Conservation (phyloP, 2,888 invertebrate species). For the Drosophila meridionalis region DNA sequence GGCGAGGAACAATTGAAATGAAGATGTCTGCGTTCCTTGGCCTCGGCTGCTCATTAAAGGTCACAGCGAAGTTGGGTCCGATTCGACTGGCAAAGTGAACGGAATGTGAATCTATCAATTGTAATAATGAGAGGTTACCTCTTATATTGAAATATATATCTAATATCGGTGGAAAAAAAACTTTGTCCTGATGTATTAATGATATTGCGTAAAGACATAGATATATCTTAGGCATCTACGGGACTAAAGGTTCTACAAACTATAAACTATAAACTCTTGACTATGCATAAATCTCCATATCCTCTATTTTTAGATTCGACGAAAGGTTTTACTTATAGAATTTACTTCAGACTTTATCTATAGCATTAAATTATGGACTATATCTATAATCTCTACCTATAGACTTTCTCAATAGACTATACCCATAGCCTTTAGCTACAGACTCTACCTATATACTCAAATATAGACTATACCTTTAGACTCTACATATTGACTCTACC, state of each 20-base stretch:
- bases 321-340: too few species aligned
- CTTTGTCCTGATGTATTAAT: too few species aligned
- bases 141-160: neutral
- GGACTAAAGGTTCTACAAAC: too few species aligned
- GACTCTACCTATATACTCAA: too few species aligned
- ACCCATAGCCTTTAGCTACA: neutral
- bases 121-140: neutral
- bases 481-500: neutral
- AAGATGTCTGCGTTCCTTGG: constrained; percentile 57
- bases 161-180: too few species aligned
- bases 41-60: constrained; percentile 18
- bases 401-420: neutral
- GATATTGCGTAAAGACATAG: neutral
- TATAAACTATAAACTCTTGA: too few species aligned
- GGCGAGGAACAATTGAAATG: constrained; percentile 44
- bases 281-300: too few species aligned
- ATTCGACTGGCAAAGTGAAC: neutral
- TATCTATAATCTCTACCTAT: too few species aligned
- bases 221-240: too few species aligned
- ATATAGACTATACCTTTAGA: neutral
- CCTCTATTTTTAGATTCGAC: too few species aligned
- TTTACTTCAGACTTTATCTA: too few species aligned
- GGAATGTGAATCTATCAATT: neutral
- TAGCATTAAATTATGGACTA: too few species aligned
- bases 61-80: neutral